Percentiles rank a stretch among this genome's conserved stretches.
Evolutionary conservation across 2,888 invertebrate genomes (phyloP).

Genomic region (Nomada goodeniana): DNA sequence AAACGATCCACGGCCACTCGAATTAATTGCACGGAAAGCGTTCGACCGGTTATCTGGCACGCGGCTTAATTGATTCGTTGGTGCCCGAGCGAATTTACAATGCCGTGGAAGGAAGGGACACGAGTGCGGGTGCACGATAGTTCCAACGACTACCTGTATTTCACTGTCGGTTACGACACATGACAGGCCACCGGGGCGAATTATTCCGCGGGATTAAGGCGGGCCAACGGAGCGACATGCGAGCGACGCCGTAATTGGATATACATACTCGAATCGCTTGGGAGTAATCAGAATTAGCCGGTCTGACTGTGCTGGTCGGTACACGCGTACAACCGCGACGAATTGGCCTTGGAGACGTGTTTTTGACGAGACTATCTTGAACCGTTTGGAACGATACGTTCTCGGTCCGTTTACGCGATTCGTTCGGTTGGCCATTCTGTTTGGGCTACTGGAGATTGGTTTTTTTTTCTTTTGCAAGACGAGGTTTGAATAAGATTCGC

Average conservation of each 20-base stretch:
- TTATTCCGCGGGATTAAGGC: conserved; percentile 72
- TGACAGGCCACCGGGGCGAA: conserved; percentile 64
- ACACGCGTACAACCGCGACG: conserved; percentile 39
- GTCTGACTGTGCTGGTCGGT: conserved; percentile 51
- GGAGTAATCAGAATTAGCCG: conserved; percentile 70
- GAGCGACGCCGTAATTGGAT: conserved; percentile 70
- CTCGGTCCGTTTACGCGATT: background rate
- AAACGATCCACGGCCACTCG: background rate
- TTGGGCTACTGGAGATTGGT: background rate
- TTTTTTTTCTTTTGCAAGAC: too few species aligned
- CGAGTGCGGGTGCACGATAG: conserved; percentile 6
- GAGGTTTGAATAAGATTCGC: background rate
- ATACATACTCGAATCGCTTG: conserved; percentile 70
- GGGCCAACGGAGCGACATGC: conserved; percentile 61
- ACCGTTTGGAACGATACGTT: background rate
- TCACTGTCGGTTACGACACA: conserved; percentile 60
- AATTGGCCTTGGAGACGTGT: conserved; percentile 47
- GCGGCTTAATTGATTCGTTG: conserved; percentile 64
- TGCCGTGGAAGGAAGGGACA: conserved; percentile 13
- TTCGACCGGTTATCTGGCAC: conserved; percentile 37
- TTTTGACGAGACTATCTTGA: conserved; percentile 12
- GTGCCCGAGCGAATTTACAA: conserved; percentile 44
- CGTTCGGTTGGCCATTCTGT: background rate
- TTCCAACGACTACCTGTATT: conserved; percentile 51
- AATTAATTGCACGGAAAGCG: conserved; percentile 56